These are phyloP conservation scores for Melospiza georgiana DNA, from an alignment of 2,113 vertebrate genomes.

Conservation along the genomic window DNA sequence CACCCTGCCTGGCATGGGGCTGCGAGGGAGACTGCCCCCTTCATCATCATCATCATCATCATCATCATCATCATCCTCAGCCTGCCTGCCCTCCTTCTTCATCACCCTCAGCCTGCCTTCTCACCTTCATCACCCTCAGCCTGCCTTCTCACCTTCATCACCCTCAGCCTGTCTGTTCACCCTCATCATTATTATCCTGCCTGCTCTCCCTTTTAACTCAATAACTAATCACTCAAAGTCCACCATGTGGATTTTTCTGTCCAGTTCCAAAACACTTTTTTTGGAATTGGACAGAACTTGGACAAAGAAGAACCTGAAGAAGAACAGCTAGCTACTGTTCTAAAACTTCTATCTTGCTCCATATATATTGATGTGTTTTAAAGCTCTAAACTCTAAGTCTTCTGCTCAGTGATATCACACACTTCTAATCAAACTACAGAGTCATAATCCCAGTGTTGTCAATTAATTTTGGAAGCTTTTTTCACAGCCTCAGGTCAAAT, in stretches of 20 bases:
- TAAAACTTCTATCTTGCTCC: neutral
- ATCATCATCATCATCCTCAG: fast-evolving
- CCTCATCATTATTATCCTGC: fast-evolving
- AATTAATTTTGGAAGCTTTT: neutral
- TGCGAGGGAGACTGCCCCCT: too few species aligned
- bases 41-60: neutral
- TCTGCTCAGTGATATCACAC: neutral
- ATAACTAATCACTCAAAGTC: neutral
- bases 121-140: neutral
- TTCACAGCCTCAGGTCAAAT: neutral
- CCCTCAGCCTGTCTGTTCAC: too few species aligned
- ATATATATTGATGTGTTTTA: neutral
- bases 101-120: too few species aligned
- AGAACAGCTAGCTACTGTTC: neutral
- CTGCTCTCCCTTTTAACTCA: neutral
- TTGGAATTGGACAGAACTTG: too few species aligned
- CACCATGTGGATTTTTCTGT: neutral
- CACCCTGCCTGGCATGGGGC: too few species aligned
- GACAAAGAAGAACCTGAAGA: neutral
- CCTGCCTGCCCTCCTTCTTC: too few species aligned
- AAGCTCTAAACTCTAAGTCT: neutral
- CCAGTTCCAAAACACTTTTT: neutral
- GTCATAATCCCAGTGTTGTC: neutral
- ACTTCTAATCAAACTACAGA: neutral
- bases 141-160: too few species aligned